A percentile compares a stretch with the other conserved stretches of the same genome.
These are phyloP conservation scores for Diarsia rubi DNA, from an alignment of 2,888 invertebrate genomes.

Conservation along the genomic window DNA sequence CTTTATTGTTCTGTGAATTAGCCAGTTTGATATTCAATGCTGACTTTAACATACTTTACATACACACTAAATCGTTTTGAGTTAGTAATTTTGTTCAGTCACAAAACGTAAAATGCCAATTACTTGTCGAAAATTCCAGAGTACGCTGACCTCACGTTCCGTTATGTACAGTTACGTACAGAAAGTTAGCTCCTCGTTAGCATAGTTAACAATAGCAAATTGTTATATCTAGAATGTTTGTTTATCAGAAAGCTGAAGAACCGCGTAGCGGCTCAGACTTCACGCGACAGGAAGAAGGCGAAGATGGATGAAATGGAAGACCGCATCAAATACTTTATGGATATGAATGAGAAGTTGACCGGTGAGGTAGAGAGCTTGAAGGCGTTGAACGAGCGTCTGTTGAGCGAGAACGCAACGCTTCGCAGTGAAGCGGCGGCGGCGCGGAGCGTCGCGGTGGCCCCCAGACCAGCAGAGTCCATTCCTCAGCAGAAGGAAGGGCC, in stretches of 20 bases:
- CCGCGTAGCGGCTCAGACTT: slow-evolving; percentile 99
- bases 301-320: slow-evolving; percentile 97
- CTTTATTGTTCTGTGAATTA: slow-evolving; percentile 26
- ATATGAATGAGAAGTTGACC: slow-evolving; percentile 92
- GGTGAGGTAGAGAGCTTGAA: slow-evolving; percentile 93
- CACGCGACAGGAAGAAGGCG: slow-evolving; percentile 98
- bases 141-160: slow-evolving; percentile 63
- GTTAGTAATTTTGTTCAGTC: background rate
- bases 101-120: background rate
- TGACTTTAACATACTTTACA: background rate
- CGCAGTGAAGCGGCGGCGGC: slow-evolving; percentile 89
- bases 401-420: slow-evolving; percentile 92
- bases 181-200: slow-evolving; percentile 52
- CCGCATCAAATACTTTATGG: slow-evolving; percentile 92
- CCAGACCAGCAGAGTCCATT: slow-evolving; percentile 95
- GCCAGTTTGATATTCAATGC: background rate
- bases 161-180: slow-evolving; percentile 65
- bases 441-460: slow-evolving; percentile 93
- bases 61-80: background rate
- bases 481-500: slow-evolving; percentile 98
- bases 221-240: slow-evolving; percentile 45
- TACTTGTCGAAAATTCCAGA: background rate
- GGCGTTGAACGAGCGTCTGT: slow-evolving; percentile 93
- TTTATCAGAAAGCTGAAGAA: slow-evolving; percentile 96
- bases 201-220: slow-evolving; percentile 42